Evolutionary conservation across 2,888 invertebrate species (phyloP), one percentile per base, ranked within the genome.

Genomic region (Julus scanicus): DNA sequence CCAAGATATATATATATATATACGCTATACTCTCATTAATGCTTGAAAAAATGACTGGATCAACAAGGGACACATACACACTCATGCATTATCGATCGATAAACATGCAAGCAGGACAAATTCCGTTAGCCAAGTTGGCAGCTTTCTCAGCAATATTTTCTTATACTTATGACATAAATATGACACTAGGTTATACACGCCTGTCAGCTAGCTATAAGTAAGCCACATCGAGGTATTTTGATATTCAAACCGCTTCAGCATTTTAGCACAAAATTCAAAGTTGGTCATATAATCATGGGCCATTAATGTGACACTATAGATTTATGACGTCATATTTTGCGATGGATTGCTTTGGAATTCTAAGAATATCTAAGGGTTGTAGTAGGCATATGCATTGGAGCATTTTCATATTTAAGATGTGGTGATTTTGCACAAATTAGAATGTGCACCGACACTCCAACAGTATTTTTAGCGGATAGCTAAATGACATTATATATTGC

Each of bases 121-220:
- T 71, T 71, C 63, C 63, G 63, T 71, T 71, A 71, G 20, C 63
- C 63, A 71, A 71, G 20, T 71, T 71, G 63, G 63, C 63, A 71
- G 63, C 63, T 71, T 71, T 71, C 63, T 71, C 63, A 71, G 63
- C 63, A 71, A 71, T 71, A 71, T 71, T 71, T 71, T 71, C 63
- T 20, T n/a, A 71, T 5, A 9, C 20, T 29, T 29, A 71, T 71
- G 20, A 8, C 63, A 71, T 71, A 71, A 71, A 71, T 20, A 71
- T 71, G 63, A 71, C 63, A 20, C 20, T 29, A 20, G 63, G 20
- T 20, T 20, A 20, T 8, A 20, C 63, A 71, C 20, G 63, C 20
- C 63, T 20, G 20, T 71, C 63, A 71, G 63, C 6, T 44, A 8
- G 29, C 29, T 29, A 29, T 29, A 1, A 8, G 63, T 71, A 71